A percentile compares a stretch with the other conserved stretches of the same genome.
Evolutionary conservation across 2,113 vertebrate genomes (phyloP).

Genomic region (Daboia siamensis): DNA sequence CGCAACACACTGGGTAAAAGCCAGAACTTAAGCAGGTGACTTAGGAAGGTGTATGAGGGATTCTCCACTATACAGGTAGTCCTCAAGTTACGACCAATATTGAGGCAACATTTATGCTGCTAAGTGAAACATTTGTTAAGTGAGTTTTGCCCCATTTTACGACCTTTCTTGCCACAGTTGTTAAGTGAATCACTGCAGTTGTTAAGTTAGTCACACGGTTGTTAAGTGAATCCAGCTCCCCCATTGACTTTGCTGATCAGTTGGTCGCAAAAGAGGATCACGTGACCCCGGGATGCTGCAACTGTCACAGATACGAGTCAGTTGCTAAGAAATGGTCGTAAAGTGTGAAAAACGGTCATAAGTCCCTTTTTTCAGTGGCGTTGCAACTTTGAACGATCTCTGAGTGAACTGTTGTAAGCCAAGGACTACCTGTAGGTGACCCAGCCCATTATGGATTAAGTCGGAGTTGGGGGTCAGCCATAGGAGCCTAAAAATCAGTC

Average conservation of each 20-base stretch:
- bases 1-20: no score
- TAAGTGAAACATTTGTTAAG: no score
- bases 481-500: background rate
- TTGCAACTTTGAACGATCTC: background rate
- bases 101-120: no score
- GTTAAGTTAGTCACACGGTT: background rate
- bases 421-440: background rate
- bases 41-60: no score
- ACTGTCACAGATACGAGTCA: background rate
- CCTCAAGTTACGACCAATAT: no score
- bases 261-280: background rate
- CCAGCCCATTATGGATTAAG: background rate
- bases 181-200: background rate
- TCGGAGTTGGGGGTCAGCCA: background rate
- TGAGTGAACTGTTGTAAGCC: background rate
- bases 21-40: no score
- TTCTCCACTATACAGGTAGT: no score
- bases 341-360: no score
- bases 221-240: no score
- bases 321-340: background rate
- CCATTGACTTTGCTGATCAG: background rate
- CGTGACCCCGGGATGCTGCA: accelerated
- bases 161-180: background rate
- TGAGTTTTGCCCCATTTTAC: background rate
- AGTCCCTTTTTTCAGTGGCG: no score